Conservation (phyloP, 2,113 vertebrate genomes). For the Osmerus mordax region DNA sequence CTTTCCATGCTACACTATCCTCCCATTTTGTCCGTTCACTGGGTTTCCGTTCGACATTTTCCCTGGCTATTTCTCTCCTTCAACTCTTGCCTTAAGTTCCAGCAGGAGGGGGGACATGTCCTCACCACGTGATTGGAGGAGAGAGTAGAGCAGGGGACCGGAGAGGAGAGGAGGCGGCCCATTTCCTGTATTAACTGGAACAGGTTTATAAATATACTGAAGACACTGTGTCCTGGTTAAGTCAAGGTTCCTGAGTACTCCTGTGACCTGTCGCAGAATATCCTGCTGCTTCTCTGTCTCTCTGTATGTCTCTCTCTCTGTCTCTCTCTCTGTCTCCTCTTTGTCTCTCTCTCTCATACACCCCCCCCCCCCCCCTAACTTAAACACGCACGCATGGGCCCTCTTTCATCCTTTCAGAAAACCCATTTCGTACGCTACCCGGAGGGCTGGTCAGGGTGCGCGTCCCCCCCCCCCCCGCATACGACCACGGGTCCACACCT, state of each 20-base stretch:
- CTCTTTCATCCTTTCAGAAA: too few species aligned
- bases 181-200: constrained; percentile 37
- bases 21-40: too few species aligned
- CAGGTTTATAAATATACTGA: constrained; percentile 25
- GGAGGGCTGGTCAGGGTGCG: too few species aligned
- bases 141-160: constrained; percentile 16
- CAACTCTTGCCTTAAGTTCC: not conserved
- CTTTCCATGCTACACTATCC: too few species aligned
- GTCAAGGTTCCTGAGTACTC: constrained; percentile 8
- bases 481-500: too few species aligned
- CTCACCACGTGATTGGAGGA: constrained; percentile 25
- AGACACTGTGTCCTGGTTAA: constrained; percentile 31
- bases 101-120: not conserved
- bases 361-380: too few species aligned
- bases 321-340: not conserved
- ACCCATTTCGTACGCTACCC: too few species aligned
- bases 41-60: too few species aligned
- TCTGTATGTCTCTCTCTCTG: not conserved
- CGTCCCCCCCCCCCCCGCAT: too few species aligned
- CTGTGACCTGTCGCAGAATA: constrained; percentile 12
- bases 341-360: too few species aligned
- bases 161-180: not conserved
- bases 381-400: too few species aligned
- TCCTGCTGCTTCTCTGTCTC: not conserved
- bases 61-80: too few species aligned